Percentiles rank a stretch among this genome's conserved stretches.
Evolutionary conservation across 2,113 vertebrate genomes (phyloP).

Genomic region (Prionailurus bengalensis): DNA sequence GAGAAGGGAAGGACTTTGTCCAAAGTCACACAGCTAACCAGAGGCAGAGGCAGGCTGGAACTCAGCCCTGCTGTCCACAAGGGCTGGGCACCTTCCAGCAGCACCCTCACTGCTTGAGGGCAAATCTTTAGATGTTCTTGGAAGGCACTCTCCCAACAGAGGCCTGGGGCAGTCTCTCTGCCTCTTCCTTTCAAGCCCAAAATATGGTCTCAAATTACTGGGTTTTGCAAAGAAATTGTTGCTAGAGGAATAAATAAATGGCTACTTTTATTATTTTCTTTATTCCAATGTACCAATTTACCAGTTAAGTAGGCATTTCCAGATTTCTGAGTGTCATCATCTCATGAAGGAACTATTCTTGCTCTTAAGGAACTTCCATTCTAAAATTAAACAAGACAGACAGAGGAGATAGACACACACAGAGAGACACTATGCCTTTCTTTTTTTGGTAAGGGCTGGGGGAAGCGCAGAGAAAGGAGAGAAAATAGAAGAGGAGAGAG

Average conservation of each 20-base stretch:
- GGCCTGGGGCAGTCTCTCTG: background rate
- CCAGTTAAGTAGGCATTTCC: slow-evolving; percentile 63
- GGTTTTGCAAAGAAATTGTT: slow-evolving; percentile 29
- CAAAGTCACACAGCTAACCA: background rate
- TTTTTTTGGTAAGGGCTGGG: slow-evolving; percentile 73
- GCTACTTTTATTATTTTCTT: slow-evolving; percentile 59
- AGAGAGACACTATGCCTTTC: slow-evolving; percentile 68
- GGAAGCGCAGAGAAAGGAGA: slow-evolving; percentile 64
- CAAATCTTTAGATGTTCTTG: background rate
- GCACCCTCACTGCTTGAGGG: background rate
- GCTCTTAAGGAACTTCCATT: slow-evolving; percentile 79
- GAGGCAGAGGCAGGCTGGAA: background rate
- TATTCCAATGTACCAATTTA: slow-evolving; percentile 46
- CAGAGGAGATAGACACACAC: slow-evolving; percentile 70
- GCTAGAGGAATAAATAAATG: slow-evolving; percentile 47
- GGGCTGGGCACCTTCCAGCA: background rate
- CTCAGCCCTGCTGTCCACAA: background rate
- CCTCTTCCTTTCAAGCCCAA: background rate
- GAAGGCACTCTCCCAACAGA: background rate
- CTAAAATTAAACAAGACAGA: slow-evolving; percentile 80
- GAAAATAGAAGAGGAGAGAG: slow-evolving; percentile 72
- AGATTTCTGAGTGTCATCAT: slow-evolving; percentile 63
- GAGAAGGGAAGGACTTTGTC: background rate
- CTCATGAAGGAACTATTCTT: slow-evolving; percentile 75
- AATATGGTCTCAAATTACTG: background rate